phyloP scores from a whole-genome alignment of 2,888 invertebrate species.

The Microdon myrmicae region DNA sequence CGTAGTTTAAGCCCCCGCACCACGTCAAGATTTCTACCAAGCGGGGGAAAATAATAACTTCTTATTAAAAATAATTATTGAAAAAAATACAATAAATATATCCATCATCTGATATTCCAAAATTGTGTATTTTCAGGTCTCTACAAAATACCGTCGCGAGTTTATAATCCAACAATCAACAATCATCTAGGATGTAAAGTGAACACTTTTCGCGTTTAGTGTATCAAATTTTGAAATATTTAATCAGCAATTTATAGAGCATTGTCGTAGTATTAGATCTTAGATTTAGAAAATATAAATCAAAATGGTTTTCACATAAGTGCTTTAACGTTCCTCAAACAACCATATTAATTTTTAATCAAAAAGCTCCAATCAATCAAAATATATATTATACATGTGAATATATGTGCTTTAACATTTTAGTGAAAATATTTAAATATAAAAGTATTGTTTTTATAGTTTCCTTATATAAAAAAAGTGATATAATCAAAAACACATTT shows the following conservation, averaged over 20 bases:
- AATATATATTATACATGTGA: constrained; percentile 25
- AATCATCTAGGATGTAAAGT: constrained; percentile 14
- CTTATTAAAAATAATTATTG: too few species aligned
- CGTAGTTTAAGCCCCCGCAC: too few species aligned
- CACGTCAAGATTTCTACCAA: too few species aligned
- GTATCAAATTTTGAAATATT: too few species aligned
- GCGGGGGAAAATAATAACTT: too few species aligned
- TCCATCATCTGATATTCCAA: too few species aligned
- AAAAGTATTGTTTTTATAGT: constrained; percentile 25
- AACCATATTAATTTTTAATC: constrained; percentile 26
- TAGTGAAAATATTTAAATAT: constrained; percentile 9
- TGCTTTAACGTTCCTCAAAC: constrained; percentile 45
- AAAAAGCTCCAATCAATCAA: constrained; percentile 24
- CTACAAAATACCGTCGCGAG: constrained; percentile 18
- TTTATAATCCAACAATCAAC: constrained; percentile 19
- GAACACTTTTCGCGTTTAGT: too few species aligned
- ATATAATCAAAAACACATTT: constrained; percentile 28
- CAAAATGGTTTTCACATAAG: constrained; percentile 52
- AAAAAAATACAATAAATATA: too few species aligned
- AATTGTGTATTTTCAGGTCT: too few species aligned
- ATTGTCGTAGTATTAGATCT: too few species aligned
- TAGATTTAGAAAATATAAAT: constrained; percentile 15
- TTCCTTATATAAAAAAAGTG: constrained; percentile 19
- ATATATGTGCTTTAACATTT: constrained; percentile 37
- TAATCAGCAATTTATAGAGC: too few species aligned